Evolutionary conservation across 2,888 invertebrate species (phyloP).

Genomic region (Raillietiella orientalis): DNA sequence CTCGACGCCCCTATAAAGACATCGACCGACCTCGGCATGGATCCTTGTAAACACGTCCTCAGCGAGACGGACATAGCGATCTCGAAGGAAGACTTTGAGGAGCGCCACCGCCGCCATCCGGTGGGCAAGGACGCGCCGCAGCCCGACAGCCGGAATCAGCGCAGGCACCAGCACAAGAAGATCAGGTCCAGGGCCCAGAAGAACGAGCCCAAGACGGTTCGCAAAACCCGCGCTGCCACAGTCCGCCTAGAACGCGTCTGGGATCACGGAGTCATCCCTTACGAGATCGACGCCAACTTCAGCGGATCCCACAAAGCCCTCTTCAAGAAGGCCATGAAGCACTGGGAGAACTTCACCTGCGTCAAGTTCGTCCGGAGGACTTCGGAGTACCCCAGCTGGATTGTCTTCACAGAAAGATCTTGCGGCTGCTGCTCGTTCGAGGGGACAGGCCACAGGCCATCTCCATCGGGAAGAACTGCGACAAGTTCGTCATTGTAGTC

Average conservation of each 20-base stretch:
- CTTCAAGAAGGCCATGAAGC: constrained; percentile 60
- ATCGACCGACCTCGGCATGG: too few relatives aligned
- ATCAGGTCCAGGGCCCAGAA: too few relatives aligned
- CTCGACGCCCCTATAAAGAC: too few relatives aligned
- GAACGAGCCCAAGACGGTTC: too few relatives aligned
- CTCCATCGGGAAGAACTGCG: constrained; percentile 60
- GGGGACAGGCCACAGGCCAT: constrained; percentile 64
- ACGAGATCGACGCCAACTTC: constrained; percentile 83
- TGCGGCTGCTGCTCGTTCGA: constrained; percentile 96
- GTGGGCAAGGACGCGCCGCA: too few relatives aligned
- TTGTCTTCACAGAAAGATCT: constrained; percentile 76
- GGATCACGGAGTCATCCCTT: constrained; percentile 91
- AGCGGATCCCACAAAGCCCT: constrained; percentile 77
- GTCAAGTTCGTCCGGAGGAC: constrained; percentile 79
- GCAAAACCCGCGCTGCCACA: constrained; percentile 46
- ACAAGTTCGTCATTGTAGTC: constrained; percentile 93
- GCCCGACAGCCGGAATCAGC: too few relatives aligned
- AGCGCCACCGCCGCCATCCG: too few relatives aligned
- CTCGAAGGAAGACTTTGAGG: too few relatives aligned
- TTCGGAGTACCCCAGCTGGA: constrained; percentile 63
- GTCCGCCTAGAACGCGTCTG: constrained; percentile 77
- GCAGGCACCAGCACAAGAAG: too few relatives aligned
- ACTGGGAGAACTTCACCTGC: constrained; percentile 96
- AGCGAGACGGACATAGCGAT: too few relatives aligned
- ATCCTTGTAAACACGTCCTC: too few relatives aligned